Evolutionary conservation across 2,797 vertebrate genomes (phyloP), one percentile per base, ranked within the genome.

Genomic region (Pogonophryne albipinna): DNA sequence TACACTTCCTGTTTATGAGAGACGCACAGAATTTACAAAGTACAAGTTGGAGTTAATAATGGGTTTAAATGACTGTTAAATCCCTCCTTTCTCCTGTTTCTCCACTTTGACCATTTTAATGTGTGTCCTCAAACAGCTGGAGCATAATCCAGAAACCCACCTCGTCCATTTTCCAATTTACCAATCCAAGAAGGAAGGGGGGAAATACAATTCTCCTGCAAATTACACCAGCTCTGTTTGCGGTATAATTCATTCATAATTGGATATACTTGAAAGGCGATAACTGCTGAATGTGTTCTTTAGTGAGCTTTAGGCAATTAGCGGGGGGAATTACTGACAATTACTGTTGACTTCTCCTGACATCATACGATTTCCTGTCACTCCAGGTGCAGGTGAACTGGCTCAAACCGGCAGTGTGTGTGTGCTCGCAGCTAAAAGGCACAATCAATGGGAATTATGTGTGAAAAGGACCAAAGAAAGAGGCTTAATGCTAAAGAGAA

Each of bases 261-360:
- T 79, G 66, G 73, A 79, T 76, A 74, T 86, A 84, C 81, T 81
- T 88, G 80, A 83, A 88, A 71, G 67, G 67, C 62, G 66, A 84
- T 90, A 86, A 84, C 82, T 86, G 78, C 79, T 78, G 81, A 86
- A 84, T 87, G 73, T 87, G 82, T 83, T 83, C 75, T 80, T 85
- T 61, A 64, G 68, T 58, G 55, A 83, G 65, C 71, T 78, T 71
- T 38, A 56, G 67, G 65, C 78, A 73, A 85, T 86, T 86, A 83
- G 74, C 57, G n/a, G 42, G 34, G 63, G 11, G 70, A 85, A 89
- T 83, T 86, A 84, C 72, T 78, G 76, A 82, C 79, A 90, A 89
- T 85, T 85, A 85, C 72, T 62, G 70, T 67, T 82, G 82, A 84
- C 82, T 82, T 79, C 68, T 67, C 63, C 69, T 83, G 72, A 87